Base-by-base conservation (phyloP, 1,140 invertebrate species). In the Archivesica marissinica region DNA sequence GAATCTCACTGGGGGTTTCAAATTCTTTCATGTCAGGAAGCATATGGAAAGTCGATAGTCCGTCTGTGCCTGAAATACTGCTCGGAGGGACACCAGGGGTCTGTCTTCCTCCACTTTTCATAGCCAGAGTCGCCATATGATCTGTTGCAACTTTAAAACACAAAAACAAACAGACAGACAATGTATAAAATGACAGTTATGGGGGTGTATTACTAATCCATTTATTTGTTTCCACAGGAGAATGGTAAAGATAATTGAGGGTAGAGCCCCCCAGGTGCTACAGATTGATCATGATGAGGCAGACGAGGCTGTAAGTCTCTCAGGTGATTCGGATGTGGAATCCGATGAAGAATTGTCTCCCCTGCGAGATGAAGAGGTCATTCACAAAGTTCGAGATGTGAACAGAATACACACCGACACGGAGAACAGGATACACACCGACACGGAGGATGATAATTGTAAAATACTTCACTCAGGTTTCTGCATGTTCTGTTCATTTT, bases 191-290 rank as follows among this genome's bases (percentile, higher is more conserved):
- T n/a, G n/a, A n/a, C n/a, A n/a, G n/a, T n/a, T n/a, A n/a, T n/a
- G n/a, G n/a, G n/a, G n/a, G n/a, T n/a, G n/a, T n/a, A n/a, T n/a
- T n/a, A n/a, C n/a, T n/a, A n/a, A n/a, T 23, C 38, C 30, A 39
- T 54, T 54, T 33, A 41, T 52, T 70, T 30, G 23, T 76, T 68
- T 20, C 44, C 30, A n/a, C 85, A 92, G 92, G 85, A 83, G 91
- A 64, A 90, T 91, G 88, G 80, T 88, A 50, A 84, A 89, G 33
- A 91, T 93, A 38, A 33, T 88, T 28, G 89, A 87, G 50, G 59
- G 84, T 13, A 88, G 88, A 79, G 89, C 89, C 23, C 90, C 92
- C 15, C 91, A 93, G 72, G 88, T 93, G 6, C 76, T 93, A 39
- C 87, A 87, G 2, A 89, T 92, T 78, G 89, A 90, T 35, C 90